These are phyloP conservation scores for Glossophaga mutica DNA, from an alignment of 2,797 vertebrate genomes.

Conservation along the genomic window DNA sequence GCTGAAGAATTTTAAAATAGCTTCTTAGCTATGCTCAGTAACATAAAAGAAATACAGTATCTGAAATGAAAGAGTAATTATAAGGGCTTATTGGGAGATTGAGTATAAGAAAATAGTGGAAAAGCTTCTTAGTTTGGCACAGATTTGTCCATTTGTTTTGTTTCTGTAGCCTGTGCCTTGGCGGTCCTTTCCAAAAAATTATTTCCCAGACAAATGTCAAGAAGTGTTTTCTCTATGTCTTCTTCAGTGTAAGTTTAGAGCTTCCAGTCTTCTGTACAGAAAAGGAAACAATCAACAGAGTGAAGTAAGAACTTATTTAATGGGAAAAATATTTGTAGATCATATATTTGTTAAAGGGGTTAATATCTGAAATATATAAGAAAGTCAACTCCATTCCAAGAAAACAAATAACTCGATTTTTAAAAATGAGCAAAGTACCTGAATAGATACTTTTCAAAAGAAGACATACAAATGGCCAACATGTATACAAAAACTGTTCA, in stretches of 20 bases:
- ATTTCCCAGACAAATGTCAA: background rate
- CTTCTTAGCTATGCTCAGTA: background rate
- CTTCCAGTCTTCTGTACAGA: background rate
- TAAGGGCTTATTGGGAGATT: background rate
- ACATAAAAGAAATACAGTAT: background rate
- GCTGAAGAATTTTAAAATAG: background rate
- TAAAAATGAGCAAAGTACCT: background rate
- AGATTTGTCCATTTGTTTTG: background rate
- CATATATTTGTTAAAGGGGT: background rate
- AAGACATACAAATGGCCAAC: background rate
- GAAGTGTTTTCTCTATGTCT: background rate
- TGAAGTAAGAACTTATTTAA: background rate
- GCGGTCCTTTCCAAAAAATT: background rate
- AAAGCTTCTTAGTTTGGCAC: background rate
- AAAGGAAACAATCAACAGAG: background rate
- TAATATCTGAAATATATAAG: background rate
- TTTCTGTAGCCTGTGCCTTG: background rate
- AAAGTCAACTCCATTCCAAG: background rate
- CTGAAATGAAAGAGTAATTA: background rate
- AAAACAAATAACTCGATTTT: background rate
- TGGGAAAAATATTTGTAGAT: background rate
- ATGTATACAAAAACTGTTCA: background rate
- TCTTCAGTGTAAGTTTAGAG: background rate
- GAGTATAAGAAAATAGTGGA: background rate
- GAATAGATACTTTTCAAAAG: background rate